Evolutionary conservation across 1,140 invertebrate species (phyloP).

Genomic region (Aporrectodea caliginosa): DNA sequence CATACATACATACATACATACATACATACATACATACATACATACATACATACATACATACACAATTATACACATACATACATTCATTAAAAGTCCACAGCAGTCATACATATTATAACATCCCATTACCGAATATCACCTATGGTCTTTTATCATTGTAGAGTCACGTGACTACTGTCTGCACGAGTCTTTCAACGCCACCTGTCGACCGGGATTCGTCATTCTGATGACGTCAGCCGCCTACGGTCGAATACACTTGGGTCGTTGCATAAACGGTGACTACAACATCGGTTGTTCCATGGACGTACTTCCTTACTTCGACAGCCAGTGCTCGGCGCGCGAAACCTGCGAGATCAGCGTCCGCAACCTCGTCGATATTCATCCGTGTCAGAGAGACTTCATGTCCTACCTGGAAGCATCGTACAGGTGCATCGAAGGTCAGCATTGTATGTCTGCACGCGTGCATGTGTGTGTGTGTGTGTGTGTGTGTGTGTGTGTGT

Average conservation of each 20-base stretch:
- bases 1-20: not conserved
- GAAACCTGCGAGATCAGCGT: conserved; percentile 17
- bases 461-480: too few species aligned
- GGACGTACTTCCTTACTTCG: conserved; percentile 19
- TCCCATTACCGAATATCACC: not conserved
- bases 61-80: not conserved
- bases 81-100: not conserved
- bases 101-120: not conserved
- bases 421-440: conserved; percentile 16
- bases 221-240: conserved; percentile 27
- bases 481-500: too few species aligned
- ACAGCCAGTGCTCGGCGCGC: conserved; percentile 10
- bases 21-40: not conserved
- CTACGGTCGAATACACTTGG: conserved; percentile 25
- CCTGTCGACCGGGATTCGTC: conserved; percentile 18
- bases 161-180: conserved; percentile 26
- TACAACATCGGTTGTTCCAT: conserved; percentile 18
- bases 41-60: not conserved
- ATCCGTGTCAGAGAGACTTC: conserved; percentile 20
- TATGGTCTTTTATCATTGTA: not conserved
- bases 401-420: conserved; percentile 21
- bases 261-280: conserved; percentile 21
- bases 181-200: conserved; percentile 29
- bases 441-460: too few species aligned
- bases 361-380: conserved; percentile 14